Percentiles rank a stretch among this genome's conserved stretches.
Conservation (phyloP, 2,888 invertebrate species). For the Nephrocerus scutellatus region DNA sequence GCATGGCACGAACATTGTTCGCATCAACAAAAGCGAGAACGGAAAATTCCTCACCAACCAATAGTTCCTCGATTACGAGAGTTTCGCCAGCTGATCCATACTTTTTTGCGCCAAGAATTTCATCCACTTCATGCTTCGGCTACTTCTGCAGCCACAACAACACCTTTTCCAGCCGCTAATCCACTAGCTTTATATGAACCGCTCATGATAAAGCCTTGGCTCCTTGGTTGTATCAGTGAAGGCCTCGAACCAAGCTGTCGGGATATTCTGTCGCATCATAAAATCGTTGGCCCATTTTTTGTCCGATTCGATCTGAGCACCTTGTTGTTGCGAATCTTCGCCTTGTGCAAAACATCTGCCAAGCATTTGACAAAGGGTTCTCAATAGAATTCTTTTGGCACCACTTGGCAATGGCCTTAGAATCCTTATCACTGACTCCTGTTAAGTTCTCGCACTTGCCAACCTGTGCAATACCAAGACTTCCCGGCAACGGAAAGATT, state of each 20-base stretch:
- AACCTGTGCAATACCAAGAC: constrained; percentile 66
- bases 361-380: constrained; percentile 83
- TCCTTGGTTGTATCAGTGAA: constrained; percentile 65
- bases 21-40: constrained; percentile 90
- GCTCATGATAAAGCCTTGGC: too few species aligned
- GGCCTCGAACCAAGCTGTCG: constrained; percentile 80
- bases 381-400: constrained; percentile 70
- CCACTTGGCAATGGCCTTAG: constrained; percentile 67
- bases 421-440: constrained; percentile 56
- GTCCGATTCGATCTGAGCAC: constrained; percentile 82
- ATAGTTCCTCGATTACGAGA: constrained; percentile 82
- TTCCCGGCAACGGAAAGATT: constrained; percentile 83
- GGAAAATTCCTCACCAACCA: constrained; percentile 92
- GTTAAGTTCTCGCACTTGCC: constrained; percentile 62
- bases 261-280: constrained; percentile 82
- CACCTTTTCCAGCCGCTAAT: constrained; percentile 95
- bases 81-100: constrained; percentile 79
- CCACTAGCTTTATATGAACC: constrained; percentile 83
- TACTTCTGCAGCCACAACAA: constrained; percentile 71
- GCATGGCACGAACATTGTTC: constrained; percentile 69
- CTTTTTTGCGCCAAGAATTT: constrained; percentile 68
- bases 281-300: constrained; percentile 93
- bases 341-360: constrained; percentile 61
- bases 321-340: constrained; percentile 66
- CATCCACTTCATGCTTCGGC: constrained; percentile 86